A percentile compares a stretch with the other conserved stretches of the same genome.
Evolutionary conservation across 2,113 vertebrate species (phyloP).

Genomic region (Antechinus stuartii): DNA sequence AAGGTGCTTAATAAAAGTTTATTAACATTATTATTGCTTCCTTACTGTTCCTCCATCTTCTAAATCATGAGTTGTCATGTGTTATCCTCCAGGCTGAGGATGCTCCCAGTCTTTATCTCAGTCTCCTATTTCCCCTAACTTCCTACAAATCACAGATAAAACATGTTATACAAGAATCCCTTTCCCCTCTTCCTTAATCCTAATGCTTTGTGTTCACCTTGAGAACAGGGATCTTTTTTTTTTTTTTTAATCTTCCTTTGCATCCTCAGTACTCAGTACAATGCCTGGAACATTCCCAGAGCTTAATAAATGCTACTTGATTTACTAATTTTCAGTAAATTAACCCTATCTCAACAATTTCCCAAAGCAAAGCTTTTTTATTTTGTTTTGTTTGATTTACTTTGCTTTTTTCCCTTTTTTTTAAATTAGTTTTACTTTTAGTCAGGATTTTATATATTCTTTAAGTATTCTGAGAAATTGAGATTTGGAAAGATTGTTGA

Average conservation of each 20-base stretch:
- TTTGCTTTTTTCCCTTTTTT: neutral
- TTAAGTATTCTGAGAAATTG: constrained; percentile 9
- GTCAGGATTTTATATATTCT: constrained; percentile 32
- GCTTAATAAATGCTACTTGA: no score
- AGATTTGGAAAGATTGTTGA: constrained; percentile 3
- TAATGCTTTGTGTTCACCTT: neutral
- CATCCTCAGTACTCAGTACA: no score
- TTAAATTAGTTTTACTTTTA: constrained; percentile 15
- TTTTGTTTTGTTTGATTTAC: no score
- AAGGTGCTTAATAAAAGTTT: neutral
- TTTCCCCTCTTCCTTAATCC: neutral
- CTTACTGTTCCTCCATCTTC: neutral
- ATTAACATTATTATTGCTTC: neutral
- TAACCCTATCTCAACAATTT: constrained; percentile 45
- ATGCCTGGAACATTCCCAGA: no score
- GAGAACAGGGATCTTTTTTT: neutral
- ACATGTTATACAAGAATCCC: neutral
- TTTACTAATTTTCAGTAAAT: neutral
- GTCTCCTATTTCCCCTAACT: neutral
- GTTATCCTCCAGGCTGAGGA: no score
- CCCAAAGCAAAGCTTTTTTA: constrained; percentile 6
- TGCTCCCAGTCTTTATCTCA: neutral
- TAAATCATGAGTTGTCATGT: neutral
- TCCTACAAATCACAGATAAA: neutral
- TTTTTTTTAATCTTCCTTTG: no score